Conservation (phyloP, 2,888 invertebrate species). For the Hyalella azteca region DNA sequence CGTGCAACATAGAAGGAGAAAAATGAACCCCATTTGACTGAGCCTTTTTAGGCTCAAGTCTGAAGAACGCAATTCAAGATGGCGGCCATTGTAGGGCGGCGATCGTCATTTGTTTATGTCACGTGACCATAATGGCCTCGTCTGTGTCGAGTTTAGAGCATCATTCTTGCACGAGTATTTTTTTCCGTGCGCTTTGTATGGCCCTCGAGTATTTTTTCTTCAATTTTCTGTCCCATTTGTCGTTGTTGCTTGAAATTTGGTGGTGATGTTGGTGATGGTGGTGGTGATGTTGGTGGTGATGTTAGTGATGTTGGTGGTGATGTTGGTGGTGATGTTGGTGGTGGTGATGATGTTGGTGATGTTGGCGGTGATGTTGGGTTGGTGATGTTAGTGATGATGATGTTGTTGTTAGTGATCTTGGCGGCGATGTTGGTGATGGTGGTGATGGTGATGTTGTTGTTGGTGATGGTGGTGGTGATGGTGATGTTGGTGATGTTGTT, state of each 20-base stretch:
- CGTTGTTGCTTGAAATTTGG: not conserved
- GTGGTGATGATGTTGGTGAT: too few relatives aligned
- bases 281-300: too few relatives aligned
- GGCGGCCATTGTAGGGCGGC: constrained; percentile 30
- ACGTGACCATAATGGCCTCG: constrained; percentile 33
- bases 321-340: too few relatives aligned
- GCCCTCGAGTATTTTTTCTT: constrained; percentile 33
- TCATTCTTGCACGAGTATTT: constrained; percentile 33
- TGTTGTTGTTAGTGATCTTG: too few relatives aligned
- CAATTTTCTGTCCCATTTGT: constrained; percentile 29
- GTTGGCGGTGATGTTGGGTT: too few relatives aligned
- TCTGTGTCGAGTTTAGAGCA: constrained; percentile 30
- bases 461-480: too few relatives aligned
- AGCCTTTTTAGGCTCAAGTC: not conserved
- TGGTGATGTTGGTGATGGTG: not conserved
- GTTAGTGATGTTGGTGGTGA: too few relatives aligned
- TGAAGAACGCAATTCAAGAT: constrained; percentile 22
- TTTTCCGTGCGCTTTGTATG: not conserved
- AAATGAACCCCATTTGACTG: constrained; percentile 1
- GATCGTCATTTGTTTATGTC: constrained; percentile 37
- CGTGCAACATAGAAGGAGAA: constrained; percentile 17
- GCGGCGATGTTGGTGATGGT: too few relatives aligned
- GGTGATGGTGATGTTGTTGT: too few relatives aligned
- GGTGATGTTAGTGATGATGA: too few relatives aligned
- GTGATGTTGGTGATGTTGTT: too few relatives aligned